Base-by-base conservation (phyloP, 1,140 invertebrate genomes). In the Papilio aristodemus region DNA sequence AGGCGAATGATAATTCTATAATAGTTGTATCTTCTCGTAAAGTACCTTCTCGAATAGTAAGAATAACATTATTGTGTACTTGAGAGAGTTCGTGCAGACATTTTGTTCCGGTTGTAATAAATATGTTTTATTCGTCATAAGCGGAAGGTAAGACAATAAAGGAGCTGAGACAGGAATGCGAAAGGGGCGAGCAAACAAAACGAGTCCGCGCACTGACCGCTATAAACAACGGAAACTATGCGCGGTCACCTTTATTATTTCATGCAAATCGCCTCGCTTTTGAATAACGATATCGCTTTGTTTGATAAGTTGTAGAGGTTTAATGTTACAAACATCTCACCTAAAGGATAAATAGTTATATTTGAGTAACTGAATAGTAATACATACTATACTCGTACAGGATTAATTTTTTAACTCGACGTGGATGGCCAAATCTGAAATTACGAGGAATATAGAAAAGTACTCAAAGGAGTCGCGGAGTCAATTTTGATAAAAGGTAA, bases 201-300 rank as follows among this genome's bases (percentile, higher is more conserved):
- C 79, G 75, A 74, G 69, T 81, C 71, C 77, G 75, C 71, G 71
- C 71, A 74, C 78, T 88, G 85, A 89, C 89, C 89, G 89, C 83
- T 73, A 89, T 89, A 91, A 91, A 91, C 87, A 89, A 91, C 77
- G 73, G 68, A 73, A 87, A 90, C 86, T 90, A 87, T 90, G 84
- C 80, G 84, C 84, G 86, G 85, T 83, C 83, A 89, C 89, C 89
- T 89, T 91, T 91, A 91, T 91, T 66, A 89, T 91, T 87, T 91
- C 87, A 91, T 91, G 89, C 87, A 89, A 91, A 91, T 91, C 83
- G 74, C 63, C 72, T 71, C 54, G 70, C 71, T 71, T 74, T 71
- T 77, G 70, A 63, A 70, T 43, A 67, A 78, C 74, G 77, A 78
- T 77, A 86, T 81, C 76, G 79, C 81, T 83, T 83, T 75, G 78